Evolutionary conservation across 2,888 invertebrate genomes (phyloP).

Genomic region (Hofmannophila pseudospretella): DNA sequence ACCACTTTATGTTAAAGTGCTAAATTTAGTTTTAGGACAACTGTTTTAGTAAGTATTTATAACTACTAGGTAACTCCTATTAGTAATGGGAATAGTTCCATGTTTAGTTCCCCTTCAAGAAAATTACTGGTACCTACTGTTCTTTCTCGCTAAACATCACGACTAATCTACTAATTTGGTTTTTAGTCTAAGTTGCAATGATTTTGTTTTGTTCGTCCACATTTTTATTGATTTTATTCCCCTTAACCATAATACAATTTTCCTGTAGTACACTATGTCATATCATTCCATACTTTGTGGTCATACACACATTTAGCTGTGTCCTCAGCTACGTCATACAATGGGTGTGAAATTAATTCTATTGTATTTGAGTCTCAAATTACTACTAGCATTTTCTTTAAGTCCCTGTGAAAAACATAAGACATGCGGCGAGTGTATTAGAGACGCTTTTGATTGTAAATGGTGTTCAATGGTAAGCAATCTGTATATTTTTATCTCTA

Average conservation of each 20-base stretch:
- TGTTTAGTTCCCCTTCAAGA: too few relatives aligned
- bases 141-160: too few relatives aligned
- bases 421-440: conserved; percentile 49
- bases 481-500: not conserved
- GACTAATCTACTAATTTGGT: too few relatives aligned
- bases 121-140: too few relatives aligned
- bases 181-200: too few relatives aligned
- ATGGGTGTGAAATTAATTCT: not conserved
- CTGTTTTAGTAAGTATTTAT: too few relatives aligned
- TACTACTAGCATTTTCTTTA: conserved; percentile 1
- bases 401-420: conserved; percentile 29
- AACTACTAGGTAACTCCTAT: too few relatives aligned
- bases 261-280: not conserved
- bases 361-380: not conserved
- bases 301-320: not conserved
- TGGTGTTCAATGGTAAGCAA: conserved; percentile 51
- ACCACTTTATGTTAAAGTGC: too few relatives aligned
- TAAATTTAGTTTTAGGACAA: too few relatives aligned
- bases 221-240: too few relatives aligned
- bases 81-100: too few relatives aligned
- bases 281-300: not conserved
- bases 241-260: not conserved
- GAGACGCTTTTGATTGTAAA: conserved; percentile 35
- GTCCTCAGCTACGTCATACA: not conserved
- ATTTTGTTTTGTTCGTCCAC: too few relatives aligned